phyloP scores from a whole-genome alignment of 2,113 vertebrate genomes.

The Pteropus alecto region DNA sequence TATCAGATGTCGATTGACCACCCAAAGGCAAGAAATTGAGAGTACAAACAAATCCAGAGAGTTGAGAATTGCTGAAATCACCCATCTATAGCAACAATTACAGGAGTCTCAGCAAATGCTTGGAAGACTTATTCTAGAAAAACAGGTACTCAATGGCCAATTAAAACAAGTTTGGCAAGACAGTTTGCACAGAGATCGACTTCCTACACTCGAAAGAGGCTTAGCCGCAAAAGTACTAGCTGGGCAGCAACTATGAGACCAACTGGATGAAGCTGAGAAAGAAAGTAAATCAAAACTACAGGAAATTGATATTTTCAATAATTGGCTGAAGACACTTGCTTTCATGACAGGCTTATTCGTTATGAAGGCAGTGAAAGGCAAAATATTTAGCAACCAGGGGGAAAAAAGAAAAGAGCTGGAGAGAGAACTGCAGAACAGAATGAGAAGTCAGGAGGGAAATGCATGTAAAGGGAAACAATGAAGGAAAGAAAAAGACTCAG shows the following conservation, averaged over 20 bases:
- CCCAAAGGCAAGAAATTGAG: slow-evolving; percentile 95
- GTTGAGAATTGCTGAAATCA: slow-evolving; percentile 95
- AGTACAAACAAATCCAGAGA: slow-evolving; percentile 96
- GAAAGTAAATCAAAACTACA: slow-evolving; percentile 96
- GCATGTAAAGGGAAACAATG: background rate
- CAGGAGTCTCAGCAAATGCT: slow-evolving; percentile 98
- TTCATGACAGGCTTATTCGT: slow-evolving; percentile 23
- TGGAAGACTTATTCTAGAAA: slow-evolving; percentile 95
- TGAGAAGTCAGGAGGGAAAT: background rate
- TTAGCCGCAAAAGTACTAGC: slow-evolving; percentile 93
- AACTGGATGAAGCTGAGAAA: slow-evolving; percentile 94
- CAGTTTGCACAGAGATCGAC: slow-evolving; percentile 94
- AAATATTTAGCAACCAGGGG: slow-evolving; percentile 34
- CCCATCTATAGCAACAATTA: slow-evolving; percentile 94
- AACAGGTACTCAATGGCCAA: slow-evolving; percentile 95
- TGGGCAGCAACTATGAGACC: slow-evolving; percentile 92
- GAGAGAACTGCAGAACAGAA: slow-evolving; percentile 41
- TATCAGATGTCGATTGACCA: slow-evolving; percentile 91
- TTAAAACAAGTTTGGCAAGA: slow-evolving; percentile 97
- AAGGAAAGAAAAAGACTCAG: slow-evolving; percentile 11
- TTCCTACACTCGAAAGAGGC: slow-evolving; percentile 93
- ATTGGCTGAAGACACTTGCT: slow-evolving; percentile 89
- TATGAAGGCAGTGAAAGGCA: slow-evolving; percentile 48
- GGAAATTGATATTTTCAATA: slow-evolving; percentile 98
- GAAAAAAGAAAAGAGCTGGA: slow-evolving; percentile 33